A percentile compares a stretch with the other conserved stretches of the same genome.
Evolutionary conservation across 2,888 invertebrate species (phyloP).

Genomic region (Tillus elongatus): DNA sequence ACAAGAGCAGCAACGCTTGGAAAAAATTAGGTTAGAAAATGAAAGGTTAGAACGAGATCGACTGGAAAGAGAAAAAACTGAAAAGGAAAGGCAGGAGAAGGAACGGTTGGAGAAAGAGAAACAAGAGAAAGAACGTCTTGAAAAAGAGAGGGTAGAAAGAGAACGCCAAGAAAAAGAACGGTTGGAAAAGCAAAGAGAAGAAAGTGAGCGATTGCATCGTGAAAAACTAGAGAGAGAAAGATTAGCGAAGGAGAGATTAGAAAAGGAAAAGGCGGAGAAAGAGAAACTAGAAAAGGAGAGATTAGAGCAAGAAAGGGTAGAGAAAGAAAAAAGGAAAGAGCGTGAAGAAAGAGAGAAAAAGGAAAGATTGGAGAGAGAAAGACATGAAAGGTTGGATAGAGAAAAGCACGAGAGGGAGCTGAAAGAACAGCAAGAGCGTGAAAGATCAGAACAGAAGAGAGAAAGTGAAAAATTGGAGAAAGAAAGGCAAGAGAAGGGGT

Average conservation of each 20-base stretch:
- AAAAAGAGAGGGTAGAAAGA: constrained; percentile 35
- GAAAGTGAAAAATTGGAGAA: constrained; percentile 22
- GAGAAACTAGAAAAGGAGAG: constrained; percentile 42
- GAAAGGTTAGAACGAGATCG: constrained; percentile 33
- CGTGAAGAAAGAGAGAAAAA: constrained; percentile 31
- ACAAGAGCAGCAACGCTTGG: constrained; percentile 28
- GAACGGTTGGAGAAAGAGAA: constrained; percentile 38
- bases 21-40: constrained; percentile 32
- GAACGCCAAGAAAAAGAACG: constrained; percentile 33
- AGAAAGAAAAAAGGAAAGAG: constrained; percentile 32
- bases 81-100: constrained; percentile 37
- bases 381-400: constrained; percentile 20
- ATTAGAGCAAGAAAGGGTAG: constrained; percentile 34
- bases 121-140: constrained; percentile 35
- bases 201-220: constrained; percentile 38
- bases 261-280: constrained; percentile 29
- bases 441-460: constrained; percentile 37
- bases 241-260: constrained; percentile 35
- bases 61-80: constrained; percentile 27
- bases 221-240: constrained; percentile 37
- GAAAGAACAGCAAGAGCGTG: no score
- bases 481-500: constrained; percentile 17
- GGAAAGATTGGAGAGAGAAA: constrained; percentile 35
- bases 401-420: constrained; percentile 17
- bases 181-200: constrained; percentile 34